Evolutionary conservation across 2,797 vertebrate species (phyloP).

Genomic region (Phoebastria nigripes): DNA sequence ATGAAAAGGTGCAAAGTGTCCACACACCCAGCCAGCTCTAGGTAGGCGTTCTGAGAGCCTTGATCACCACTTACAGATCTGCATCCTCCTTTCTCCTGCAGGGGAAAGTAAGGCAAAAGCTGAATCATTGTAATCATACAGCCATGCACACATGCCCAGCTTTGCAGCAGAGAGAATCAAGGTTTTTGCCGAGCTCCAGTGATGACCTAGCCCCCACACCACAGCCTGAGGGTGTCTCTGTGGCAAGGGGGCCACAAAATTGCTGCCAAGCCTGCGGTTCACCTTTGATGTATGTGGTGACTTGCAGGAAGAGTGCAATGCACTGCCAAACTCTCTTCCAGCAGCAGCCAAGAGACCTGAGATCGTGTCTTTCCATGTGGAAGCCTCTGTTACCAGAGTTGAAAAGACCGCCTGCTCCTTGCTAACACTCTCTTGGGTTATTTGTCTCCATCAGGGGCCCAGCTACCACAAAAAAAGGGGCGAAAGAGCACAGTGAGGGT

Average conservation of each 20-base stretch:
- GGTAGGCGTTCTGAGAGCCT: background rate
- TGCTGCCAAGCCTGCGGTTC: background rate
- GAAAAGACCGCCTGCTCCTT: background rate
- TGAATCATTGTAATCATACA: background rate
- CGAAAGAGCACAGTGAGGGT: rapidly evolving
- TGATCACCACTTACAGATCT: background rate
- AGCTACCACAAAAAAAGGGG: background rate
- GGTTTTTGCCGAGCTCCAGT: background rate
- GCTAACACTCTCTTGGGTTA: background rate
- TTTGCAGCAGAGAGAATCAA: background rate
- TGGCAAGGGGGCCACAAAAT: background rate
- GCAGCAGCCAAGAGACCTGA: background rate
- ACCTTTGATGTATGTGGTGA: background rate
- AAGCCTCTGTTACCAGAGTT: background rate
- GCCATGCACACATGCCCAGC: background rate
- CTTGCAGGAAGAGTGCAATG: background rate
- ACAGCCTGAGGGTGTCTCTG: background rate
- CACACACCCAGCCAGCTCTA: rapidly evolving
- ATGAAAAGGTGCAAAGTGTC: background rate
- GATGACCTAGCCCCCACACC: background rate
- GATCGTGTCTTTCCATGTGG: background rate
- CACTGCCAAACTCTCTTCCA: background rate
- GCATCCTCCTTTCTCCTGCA: background rate
- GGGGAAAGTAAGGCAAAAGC: background rate
- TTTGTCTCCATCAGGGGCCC: background rate